Evolutionary conservation across 2,888 invertebrate genomes (phyloP).

Genomic region (Cenopis cana): DNA sequence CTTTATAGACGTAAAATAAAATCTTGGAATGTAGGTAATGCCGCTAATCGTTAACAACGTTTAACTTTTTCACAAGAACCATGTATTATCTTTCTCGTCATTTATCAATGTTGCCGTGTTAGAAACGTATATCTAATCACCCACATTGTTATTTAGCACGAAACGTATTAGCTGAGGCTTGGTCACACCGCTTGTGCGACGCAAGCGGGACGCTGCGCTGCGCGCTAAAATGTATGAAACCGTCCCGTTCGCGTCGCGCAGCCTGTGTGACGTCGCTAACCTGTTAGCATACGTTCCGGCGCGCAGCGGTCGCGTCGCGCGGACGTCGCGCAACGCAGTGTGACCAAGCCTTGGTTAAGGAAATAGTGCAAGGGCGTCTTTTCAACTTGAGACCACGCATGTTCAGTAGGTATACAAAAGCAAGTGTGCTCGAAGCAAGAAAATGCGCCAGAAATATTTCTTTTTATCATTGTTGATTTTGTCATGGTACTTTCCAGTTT

Average conservation of each 20-base stretch:
- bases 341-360: no score
- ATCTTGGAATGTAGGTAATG: background rate
- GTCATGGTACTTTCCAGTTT: background rate
- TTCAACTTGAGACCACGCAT: conserved; percentile 23
- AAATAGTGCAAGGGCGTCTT: conserved; percentile 65
- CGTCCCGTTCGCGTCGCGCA: no score
- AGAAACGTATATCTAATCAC: conserved; percentile 65
- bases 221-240: no score
- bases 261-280: no score
- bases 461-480: background rate
- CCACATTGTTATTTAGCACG: conserved; percentile 57
- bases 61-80: background rate
- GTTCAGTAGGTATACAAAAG: background rate
- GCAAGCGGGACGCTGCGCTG: no score
- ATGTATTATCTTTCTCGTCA: conserved; percentile 26
- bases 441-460: background rate
- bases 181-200: no score
- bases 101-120: conserved; percentile 57
- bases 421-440: background rate
- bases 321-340: no score
- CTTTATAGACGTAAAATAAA: background rate
- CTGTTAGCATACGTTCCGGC: no score
- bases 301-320: no score
- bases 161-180: conserved; percentile 51
- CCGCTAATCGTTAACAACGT: background rate